These are phyloP conservation scores for Aldrovandia affinis DNA, from an alignment of 2,797 vertebrate species.

Conservation along the genomic window DNA sequence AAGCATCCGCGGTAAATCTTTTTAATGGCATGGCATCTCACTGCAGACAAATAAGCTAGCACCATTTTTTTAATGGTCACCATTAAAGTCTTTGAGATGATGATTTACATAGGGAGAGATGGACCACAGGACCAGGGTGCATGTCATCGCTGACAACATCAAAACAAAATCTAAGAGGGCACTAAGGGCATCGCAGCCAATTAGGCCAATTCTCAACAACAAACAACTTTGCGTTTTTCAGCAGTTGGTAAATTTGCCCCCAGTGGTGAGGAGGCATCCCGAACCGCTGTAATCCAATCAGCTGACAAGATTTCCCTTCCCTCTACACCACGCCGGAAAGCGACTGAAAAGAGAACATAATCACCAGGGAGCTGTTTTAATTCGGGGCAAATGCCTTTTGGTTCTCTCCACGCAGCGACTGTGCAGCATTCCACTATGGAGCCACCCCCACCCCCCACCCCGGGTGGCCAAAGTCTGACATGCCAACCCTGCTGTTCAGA, in stretches of 20 bases:
- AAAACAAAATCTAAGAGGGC: not conserved
- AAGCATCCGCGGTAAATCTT: not conserved
- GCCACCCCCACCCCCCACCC: no score
- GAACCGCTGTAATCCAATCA: constrained; percentile 5
- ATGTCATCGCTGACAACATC: not conserved
- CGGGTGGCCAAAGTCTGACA: not conserved
- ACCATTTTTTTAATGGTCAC: no score
- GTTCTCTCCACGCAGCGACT: not conserved
- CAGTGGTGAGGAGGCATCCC: not conserved
- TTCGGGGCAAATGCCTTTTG: no score
- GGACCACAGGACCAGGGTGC: no score
- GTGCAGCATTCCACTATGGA: no score
- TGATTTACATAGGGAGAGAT: no score
- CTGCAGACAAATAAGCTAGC: no score
- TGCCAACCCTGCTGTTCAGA: not conserved
- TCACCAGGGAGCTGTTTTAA: not conserved
- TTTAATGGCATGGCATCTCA: no score
- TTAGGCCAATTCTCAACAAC: not conserved
- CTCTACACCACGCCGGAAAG: not conserved
- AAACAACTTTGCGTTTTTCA: not conserved
- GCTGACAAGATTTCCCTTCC: not conserved
- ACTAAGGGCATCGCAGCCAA: no score
- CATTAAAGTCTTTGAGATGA: no score
- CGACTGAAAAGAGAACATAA: not conserved
- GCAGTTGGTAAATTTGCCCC: not conserved